Percentiles rank a stretch among this genome's conserved stretches.
Evolutionary conservation across 30 jellyfish, hydroid and myxozoan genomes (phyloP).

Genomic region (Morbakka virulenta): DNA sequence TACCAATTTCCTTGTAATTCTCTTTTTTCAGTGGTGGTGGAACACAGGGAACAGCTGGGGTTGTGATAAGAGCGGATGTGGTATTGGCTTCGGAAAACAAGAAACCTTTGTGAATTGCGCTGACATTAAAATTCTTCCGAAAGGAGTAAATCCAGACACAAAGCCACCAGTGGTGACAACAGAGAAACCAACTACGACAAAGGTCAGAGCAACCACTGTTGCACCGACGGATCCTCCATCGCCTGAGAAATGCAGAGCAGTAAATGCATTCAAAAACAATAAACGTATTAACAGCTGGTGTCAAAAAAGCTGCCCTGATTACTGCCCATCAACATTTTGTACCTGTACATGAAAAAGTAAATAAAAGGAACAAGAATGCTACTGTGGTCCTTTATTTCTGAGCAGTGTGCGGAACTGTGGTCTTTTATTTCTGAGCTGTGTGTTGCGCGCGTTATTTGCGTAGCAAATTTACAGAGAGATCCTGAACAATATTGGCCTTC

Average conservation of each 20-base stretch:
- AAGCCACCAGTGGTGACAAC: background rate
- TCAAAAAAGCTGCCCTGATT: background rate
- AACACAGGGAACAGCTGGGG: constrained; percentile 30
- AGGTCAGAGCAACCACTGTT: too few relatives aligned
- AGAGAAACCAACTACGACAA: background rate
- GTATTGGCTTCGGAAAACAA: constrained; percentile 6
- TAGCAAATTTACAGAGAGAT: too few relatives aligned
- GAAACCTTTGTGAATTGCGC: constrained; percentile 21
- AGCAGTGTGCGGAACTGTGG: too few relatives aligned
- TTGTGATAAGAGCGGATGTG: constrained; percentile 7
- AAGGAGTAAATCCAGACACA: constrained; percentile 28
- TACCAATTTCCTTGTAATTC: too few relatives aligned
- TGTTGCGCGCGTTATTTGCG: too few relatives aligned
- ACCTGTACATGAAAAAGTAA: background rate
- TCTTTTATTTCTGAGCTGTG: too few relatives aligned
- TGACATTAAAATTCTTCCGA: constrained; percentile 1
- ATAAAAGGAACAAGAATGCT: background rate
- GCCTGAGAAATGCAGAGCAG: background rate
- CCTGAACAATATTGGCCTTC: too few relatives aligned
- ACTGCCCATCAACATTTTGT: background rate
- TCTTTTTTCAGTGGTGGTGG: background rate
- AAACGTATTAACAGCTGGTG: background rate
- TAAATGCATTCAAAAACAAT: background rate
- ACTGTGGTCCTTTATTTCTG: too few relatives aligned
- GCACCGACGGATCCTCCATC: background rate